Base-by-base conservation (phyloP, 2,888 invertebrate species). In the Sminthurinus aureus region DNA sequence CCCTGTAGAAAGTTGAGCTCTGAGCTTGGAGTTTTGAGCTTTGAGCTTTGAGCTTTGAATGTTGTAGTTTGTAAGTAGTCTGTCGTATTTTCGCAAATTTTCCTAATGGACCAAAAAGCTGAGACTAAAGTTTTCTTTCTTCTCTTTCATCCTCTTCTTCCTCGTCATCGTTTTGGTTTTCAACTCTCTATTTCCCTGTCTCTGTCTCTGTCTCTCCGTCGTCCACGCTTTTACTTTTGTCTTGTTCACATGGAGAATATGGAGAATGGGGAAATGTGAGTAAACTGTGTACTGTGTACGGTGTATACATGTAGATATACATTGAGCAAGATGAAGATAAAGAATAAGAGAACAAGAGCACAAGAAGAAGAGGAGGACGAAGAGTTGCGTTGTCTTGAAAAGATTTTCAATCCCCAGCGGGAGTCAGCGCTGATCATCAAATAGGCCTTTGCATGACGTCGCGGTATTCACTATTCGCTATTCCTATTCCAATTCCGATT, bases 41-140 rank as follows among this genome's bases (percentile, higher is more conserved):
- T 66, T 18, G 22, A 3, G n/a, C 50, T 20, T 71, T 20, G 13
- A 13, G 13, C 71, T 71, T 22, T 71, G 18, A 15, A 15, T 64
- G 18, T 71, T 20, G 13, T 20, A n/a, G 8, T 8, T 71, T 71
- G 13, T 22, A 13, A 4, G 2, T 71, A 3, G 13, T 24, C n/a
- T 38, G 15, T 26, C 26, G 4, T 38, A 15, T 66, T 22, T 52
- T 13, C 51, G 0, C 11, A 51, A 81, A 81, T 81, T 73, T 81
- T 22, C 58, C 80, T 81, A 81, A 81, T 81, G 80, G 80, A 81
- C 80, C 80, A 71, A 71, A 71, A 81, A 81, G 58, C 80, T 24
- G 52, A 12, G 67, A 9, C 80, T 64, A 81, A 81, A 81, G 52
- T 81, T 81, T 81, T 52, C 58, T 18, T 20, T 20, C 1, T n/a